Evolutionary conservation across 2,113 vertebrate species (phyloP), one percentile per base, ranked within the genome.

Genomic region (Hirundichthys speculiger): DNA sequence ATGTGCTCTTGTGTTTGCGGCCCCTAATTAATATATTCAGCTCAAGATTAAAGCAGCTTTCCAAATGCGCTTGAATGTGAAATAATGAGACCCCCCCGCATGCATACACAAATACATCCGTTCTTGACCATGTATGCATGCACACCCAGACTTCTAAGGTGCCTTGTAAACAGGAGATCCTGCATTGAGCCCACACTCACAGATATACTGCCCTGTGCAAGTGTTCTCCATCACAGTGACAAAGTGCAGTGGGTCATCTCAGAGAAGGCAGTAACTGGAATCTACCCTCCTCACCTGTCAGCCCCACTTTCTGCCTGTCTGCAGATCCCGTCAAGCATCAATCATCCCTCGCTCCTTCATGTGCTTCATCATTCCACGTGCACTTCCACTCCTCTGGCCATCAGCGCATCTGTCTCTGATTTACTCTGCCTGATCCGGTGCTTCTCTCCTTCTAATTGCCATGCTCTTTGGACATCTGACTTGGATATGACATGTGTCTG

Each of bases 241-340:
- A 82, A 83, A 86, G 83, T 77, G 82, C 63, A 75, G 73, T 64
- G 59, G 79, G 81, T 76, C 73, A 77, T 58, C 73, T 75, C 49
- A 67, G 66, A 69, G 42, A 81, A 77, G 69, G 69, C 79, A 80
- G 80, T 86, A 80, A 74, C 73, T 73, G 62, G 64, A 39, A 65
- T 66, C 38, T 18, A 63, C 73, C 79, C 82, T 84, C 74, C 67
- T 75, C 75, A 86, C 85, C 80, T 84, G 61, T 86, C 80, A 84
- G 49, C 69, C 42, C 41, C 45, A 57, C 69, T 86, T 81, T 83
- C 73, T 69, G 64, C 59, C 78, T 83, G 69, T 56, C 89, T 87
- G 74, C 79, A 78, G 81, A 80, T 30, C 72, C 79, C 86, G 84
- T 88, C 89, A 86, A 74, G 43, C 58, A 25, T 89, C 82, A 84